Base-by-base conservation (phyloP, 2,113 vertebrate species). In the Megaceryle maxima region DNA sequence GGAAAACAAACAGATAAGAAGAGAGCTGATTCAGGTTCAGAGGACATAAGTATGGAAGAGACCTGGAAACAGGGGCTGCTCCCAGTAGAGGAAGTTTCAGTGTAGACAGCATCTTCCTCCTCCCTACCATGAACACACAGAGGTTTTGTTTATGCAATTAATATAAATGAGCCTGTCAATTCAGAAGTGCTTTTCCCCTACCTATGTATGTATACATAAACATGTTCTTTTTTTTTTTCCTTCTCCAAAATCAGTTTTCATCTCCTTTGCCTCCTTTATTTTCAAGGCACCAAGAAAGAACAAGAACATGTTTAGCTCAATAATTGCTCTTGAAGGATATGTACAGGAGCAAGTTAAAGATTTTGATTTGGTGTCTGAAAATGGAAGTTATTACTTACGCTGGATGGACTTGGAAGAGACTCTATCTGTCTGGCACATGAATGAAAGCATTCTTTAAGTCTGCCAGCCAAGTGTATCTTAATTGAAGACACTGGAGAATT, bases 281-380 rank as follows among this genome's bases (percentile, higher is more conserved):
- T 79, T 69, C 53, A 85, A 64, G 46, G 1, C 12, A 68, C 12
- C 39, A 39, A 37, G 60, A 90, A 92, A 60, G 28, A 87, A 67
- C 3, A 66, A 83, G 21, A 87, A 79, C 10, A 73, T 16, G 8
- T 75, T 81, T 81, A 83, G 57, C 24, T 84, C 56, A 88, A 15
- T 92, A 90, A 68, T 53, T 90, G 77, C 35, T 92, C 69, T 48
- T 93, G 83, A 91, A 84, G 69, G 35, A 62, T 84, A 75, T 56
- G 33, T 44, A 74, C 46, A 81, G 51, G 22, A 83, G 48, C 12
- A 48, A 88, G 59, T 19, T 78, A 85, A 84, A 94, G 67, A 63
- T 22, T 72, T 83, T 0, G 2, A 64, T 88, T 95, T 81, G 29
- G 60, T 90, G 37, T 81, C 77, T 90, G 66, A 86, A 88, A 95